Conservation (phyloP, 2,797 vertebrate genomes). For the Syncerus caffer region DNA sequence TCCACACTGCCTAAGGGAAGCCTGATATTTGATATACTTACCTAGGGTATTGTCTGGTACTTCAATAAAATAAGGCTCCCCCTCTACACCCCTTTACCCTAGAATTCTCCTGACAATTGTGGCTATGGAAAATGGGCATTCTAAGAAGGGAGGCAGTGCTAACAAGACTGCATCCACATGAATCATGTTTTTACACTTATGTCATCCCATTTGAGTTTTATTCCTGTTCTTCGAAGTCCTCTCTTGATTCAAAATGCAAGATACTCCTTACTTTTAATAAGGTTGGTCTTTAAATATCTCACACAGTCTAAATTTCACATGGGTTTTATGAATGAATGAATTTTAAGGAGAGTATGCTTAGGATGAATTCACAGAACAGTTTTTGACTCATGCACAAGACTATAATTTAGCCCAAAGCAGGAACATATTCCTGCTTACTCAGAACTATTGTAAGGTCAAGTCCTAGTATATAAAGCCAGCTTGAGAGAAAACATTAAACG, state of each 20-base stretch:
- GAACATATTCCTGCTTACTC: constrained; percentile 4
- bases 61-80: not conserved
- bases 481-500: not conserved
- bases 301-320: constrained; percentile 1
- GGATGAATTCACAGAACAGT: not conserved
- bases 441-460: not conserved
- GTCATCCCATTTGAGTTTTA: not conserved
- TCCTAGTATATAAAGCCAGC: not conserved
- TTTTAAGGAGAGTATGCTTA: not conserved
- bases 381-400: not conserved
- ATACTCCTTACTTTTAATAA: constrained; percentile 41
- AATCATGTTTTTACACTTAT: not conserved
- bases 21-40: constrained; percentile 1
- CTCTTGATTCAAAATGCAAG: not conserved
- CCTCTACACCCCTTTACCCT: not conserved
- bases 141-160: not conserved
- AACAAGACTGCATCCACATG: not conserved
- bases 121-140: not conserved
- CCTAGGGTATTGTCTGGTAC: constrained; percentile 8
- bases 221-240: not conserved
- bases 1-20: not conserved
- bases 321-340: not conserved
- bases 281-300: not conserved
- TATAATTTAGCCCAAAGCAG: not conserved
- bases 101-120: not conserved